Percentiles rank a stretch among this genome's conserved stretches.
phyloP scores from a whole-genome alignment of 2,888 invertebrate species.

The Silvanus unidentatus region DNA sequence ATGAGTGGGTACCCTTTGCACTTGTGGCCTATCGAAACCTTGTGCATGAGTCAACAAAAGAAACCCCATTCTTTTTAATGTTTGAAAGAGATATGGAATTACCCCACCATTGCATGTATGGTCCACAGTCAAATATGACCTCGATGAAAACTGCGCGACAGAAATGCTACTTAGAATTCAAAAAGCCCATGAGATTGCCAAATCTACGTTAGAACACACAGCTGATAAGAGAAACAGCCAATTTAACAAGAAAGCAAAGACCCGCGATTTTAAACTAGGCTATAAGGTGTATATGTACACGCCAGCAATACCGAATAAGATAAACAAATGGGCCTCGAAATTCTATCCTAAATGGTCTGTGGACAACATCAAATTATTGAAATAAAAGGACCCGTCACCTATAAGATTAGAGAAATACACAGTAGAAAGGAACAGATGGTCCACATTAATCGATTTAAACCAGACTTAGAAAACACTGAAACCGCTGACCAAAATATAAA shows the following conservation, averaged over 20 bases:
- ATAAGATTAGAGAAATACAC: constrained; percentile 7
- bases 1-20: constrained; percentile 26
- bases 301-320: constrained; percentile 1
- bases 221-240: constrained; percentile 7
- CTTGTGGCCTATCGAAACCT: constrained; percentile 23
- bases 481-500: too few relatives aligned
- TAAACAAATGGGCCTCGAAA: background rate
- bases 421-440: constrained; percentile 6
- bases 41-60: constrained; percentile 18
- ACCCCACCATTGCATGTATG: constrained; percentile 19
- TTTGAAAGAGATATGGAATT: constrained; percentile 23
- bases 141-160: constrained; percentile 13
- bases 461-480: too few relatives aligned
- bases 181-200: constrained; percentile 2
- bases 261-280: constrained; percentile 8
- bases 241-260: constrained; percentile 10
- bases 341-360: constrained; percentile 8
- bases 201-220: background rate
- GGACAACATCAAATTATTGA: constrained; percentile 9
- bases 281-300: constrained; percentile 15
- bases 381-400: constrained; percentile 6
- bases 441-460: constrained; percentile 11
- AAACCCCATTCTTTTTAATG: constrained; percentile 22
- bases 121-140: constrained; percentile 11
- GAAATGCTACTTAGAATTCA: constrained; percentile 5